These are phyloP conservation scores for Sebastes nivosus DNA, from an alignment of 2,797 vertebrate genomes.

Conservation along the genomic window DNA sequence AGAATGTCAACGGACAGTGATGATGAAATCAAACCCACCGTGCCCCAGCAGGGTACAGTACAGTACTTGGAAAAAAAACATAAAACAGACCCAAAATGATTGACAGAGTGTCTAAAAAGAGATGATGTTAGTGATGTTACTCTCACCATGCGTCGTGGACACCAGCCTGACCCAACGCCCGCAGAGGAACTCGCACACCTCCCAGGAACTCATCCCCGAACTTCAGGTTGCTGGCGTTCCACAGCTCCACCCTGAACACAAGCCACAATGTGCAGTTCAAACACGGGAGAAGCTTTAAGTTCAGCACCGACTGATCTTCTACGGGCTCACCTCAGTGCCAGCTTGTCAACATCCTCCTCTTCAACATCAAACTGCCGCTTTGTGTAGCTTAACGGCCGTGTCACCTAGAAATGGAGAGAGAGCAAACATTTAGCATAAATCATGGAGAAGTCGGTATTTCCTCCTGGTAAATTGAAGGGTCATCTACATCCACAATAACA, in stretches of 20 bases:
- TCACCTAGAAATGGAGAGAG: conserved; percentile 82
- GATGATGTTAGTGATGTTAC: not conserved
- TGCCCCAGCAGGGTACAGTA: not conserved
- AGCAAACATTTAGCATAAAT: not conserved
- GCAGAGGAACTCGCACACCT: conserved; percentile 91
- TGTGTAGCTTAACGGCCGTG: conserved; percentile 93
- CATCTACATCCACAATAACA: not conserved
- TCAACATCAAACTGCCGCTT: conserved; percentile 97
- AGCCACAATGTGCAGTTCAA: not conserved
- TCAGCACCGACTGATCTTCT: not conserved
- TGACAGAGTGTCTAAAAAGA: not conserved
- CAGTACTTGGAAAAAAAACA: not conserved
- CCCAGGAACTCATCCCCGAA: conserved; percentile 98
- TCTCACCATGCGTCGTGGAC: conserved; percentile 95
- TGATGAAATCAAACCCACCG: conserved; percentile 8
- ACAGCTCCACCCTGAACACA: conserved; percentile 91
- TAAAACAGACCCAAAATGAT: not conserved
- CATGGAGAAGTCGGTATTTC: not conserved
- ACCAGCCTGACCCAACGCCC: conserved; percentile 89
- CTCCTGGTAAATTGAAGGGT: not conserved
- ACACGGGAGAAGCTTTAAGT: not conserved
- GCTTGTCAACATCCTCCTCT: conserved; percentile 97
- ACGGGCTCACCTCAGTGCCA: conserved; percentile 90
- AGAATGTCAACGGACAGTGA: not conserved
- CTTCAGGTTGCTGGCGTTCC: conserved; percentile 98